Base-by-base conservation (phyloP, 1,140 invertebrate species). In the Penaeus japonicus region DNA sequence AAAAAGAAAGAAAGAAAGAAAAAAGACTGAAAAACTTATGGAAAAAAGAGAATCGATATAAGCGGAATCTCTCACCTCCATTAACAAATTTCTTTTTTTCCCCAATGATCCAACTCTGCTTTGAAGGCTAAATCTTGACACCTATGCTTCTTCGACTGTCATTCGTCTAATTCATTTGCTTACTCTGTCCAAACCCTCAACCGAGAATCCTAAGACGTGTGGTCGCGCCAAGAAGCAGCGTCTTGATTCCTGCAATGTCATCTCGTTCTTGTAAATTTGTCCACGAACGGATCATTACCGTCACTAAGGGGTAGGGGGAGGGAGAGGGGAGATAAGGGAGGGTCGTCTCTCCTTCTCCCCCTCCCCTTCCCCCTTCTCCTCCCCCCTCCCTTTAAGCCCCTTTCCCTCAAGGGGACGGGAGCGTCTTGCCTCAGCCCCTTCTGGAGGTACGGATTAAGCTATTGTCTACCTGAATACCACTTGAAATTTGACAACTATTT, bases 401-500 rank as follows among this genome's bases (percentile, higher is more conserved):
- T 47, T 12, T 47, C 47, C 47, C 47, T 47, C 47, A 7, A 47
- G 10, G 47, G 47, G 10, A 12, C 7, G 47, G 10, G 47, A 53
- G 54, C 73, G 39, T 53, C 5, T 55, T 22, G 30, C 55, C 54
- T 39, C 53, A 47, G 47, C 47, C 47, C 47, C 47, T 47, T 47
- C 47, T 47, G 47, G 47, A 47, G 47, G 47, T 12, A 32, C 4
- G 75, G 84, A 47, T 78, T 85, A 78, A 79, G 17, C 47, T 22
- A 78, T 85, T 85, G 84, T 85, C 84, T 85, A 27, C 84, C 18
- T 85, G 84, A 85, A 85, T 79, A 78, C 84, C 84, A 59, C 84
- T 85, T 85, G 84, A 79, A 55, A 79, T 20, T 35, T 85, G 73
- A 85, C 73, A 59, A 85, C 30, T 57, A 57, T 75, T 85, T 85